A percentile compares a stretch with the other conserved stretches of the same genome.
These are phyloP conservation scores for Campylomormyrus tamandua DNA, from an alignment of 2,113 vertebrate species.

Conservation along the genomic window DNA sequence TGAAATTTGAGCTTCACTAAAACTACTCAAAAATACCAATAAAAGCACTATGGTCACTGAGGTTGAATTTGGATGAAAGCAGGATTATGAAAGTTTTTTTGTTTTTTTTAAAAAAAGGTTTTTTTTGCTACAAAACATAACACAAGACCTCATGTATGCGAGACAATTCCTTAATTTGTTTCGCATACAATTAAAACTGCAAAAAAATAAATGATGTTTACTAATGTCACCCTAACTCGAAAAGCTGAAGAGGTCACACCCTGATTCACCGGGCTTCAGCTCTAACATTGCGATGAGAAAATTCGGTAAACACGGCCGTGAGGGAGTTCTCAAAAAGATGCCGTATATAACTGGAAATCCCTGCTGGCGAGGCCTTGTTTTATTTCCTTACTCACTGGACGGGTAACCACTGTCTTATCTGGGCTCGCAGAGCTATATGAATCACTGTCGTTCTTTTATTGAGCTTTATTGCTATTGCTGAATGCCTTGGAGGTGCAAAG, in stretches of 20 bases:
- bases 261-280: neutral
- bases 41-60: neutral
- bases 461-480: constrained; percentile 11
- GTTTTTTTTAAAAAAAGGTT: neutral
- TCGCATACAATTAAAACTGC: neutral
- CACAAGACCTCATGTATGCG: neutral
- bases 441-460: constrained; percentile 10
- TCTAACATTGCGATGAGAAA: neutral
- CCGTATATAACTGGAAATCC: neutral
- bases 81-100: neutral
- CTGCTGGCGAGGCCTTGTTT: constrained; percentile 8
- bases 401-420: constrained; percentile 11
- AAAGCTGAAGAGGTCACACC: neutral
- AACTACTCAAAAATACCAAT: neutral
- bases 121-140: neutral
- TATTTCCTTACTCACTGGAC: constrained; percentile 18
- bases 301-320: neutral
- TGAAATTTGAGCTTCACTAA: neutral
- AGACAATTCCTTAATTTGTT: neutral
- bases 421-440: neutral
- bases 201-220: neutral
- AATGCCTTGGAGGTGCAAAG: constrained; percentile 6
- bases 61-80: neutral
- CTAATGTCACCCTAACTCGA: neutral
- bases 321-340: neutral